phyloP scores from a whole-genome alignment of 2,113 vertebrate genomes.

The Rattus norvegicus region GRCr8 NC_086024.1:12924001-12924500 shows the following conservation, averaged over 20 bases:
- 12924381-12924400: fast-evolving
- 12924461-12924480: neutral
- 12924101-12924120: no score
- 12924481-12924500: neutral
- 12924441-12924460: neutral
- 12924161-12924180: neutral
- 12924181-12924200: neutral
- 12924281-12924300: neutral
- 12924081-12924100: neutral
- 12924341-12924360: neutral
- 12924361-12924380: neutral
- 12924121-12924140: neutral
- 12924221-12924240: neutral
- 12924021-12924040: neutral
- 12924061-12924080: neutral
- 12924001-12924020: neutral
- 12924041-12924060: neutral
- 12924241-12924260: neutral
- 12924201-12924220: neutral
- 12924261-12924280: neutral
- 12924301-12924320: neutral
- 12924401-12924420: neutral
- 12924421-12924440: neutral
- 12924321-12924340: neutral
- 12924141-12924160: slow-evolving; percentile 16